Base-by-base conservation (phyloP, 2,888 invertebrate species). In the Diarsia rubi region DNA sequence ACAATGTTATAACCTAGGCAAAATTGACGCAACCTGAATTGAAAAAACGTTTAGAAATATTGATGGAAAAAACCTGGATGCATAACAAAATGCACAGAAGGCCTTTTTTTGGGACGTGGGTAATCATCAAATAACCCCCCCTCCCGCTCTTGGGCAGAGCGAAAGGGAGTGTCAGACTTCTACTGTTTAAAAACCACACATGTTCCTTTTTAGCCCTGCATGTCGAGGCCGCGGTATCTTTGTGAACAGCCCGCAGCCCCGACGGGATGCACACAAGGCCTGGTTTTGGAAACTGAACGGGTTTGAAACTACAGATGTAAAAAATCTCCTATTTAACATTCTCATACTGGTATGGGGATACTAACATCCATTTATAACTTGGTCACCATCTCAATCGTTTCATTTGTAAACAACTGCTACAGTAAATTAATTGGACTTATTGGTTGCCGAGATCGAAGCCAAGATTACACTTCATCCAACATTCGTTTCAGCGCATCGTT, bases 21-120 rank as follows among this genome's bases (percentile, higher is more conserved):
- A 81, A 74, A 79, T 71, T 64, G 80, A 85, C 74, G 75, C 68
- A 44, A 64, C 54, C 37, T 71, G 73, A 76, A 86, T 80, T 73
- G 69, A 74, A 73, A 85, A 78, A 82, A 78, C 60, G 69, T 81
- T 84, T 81, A 81, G 69, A 24, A 24, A 31, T 66, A 76, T 75
- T 70, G 69, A 44, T 31, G 19, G 42, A 57, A 72, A 78, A 47
- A 66, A 24, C 2, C 24, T 63, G 27, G 11, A 16, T 16, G 14
- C 19, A 27, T 12, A 69, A 27, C 19, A 21, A 45, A 42, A 64
- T 0, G 27, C n/a, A 27, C 73, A 82, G 84, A 84, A 76, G 67
- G 54, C 14, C 1, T 44, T n/a, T n/a, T n/a, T n/a, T n/a, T n/a
- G n/a, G n/a, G n/a, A n/a, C n/a, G n/a, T n/a, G n/a, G n/a, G n/a